Base-by-base conservation (phyloP, 2,113 vertebrate genomes). In the Heloderma charlesbogerti region DNA sequence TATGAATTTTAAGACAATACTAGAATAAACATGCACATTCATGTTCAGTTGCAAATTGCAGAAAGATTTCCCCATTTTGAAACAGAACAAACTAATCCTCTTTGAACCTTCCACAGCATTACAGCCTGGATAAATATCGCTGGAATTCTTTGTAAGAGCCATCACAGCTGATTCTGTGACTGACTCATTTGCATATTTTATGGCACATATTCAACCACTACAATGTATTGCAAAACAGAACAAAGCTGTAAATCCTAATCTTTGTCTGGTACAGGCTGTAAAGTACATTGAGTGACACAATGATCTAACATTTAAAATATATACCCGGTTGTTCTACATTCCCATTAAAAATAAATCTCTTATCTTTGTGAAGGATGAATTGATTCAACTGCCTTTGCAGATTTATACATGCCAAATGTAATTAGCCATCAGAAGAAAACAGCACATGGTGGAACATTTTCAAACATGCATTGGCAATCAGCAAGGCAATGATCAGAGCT, bases 151-250 rank as follows among this genome's bases (percentile, higher is more conserved):
- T 91, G 95, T 96, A 97, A 95, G 92, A 93, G 87, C 94, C 96
- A 93, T 93, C 92, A 95, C 94, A 95, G 91, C 89, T 97, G 97
- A 97, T 97, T 97, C 95, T 96, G 96, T 96, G 96, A 96, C 93
- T 95, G 77, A 84, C 93, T 97, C 95, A 95, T 92, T 95, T 95
- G 89, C 95, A 97, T 96, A 94, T 88, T 97, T 95, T 86, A 87
- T 71, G 92, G 92, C 94, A 96, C 96, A 95, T 96, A 93, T 95
- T 96, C 94, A 96, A 90, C 95, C 91, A 96, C 92, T 96, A 93
- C 91, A 96, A 94, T 91, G 97, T 95, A 95, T 95, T 90, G 83
- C 94, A 96, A 97, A 97, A 95, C 72, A 95, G 94, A 96, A 95
- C 20, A 77, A 95, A 95, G 92, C 92, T 95, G 93, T 96, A 95